phyloP scores from a whole-genome alignment of 2,888 invertebrate species.

The Oasisia sp. region DNA sequence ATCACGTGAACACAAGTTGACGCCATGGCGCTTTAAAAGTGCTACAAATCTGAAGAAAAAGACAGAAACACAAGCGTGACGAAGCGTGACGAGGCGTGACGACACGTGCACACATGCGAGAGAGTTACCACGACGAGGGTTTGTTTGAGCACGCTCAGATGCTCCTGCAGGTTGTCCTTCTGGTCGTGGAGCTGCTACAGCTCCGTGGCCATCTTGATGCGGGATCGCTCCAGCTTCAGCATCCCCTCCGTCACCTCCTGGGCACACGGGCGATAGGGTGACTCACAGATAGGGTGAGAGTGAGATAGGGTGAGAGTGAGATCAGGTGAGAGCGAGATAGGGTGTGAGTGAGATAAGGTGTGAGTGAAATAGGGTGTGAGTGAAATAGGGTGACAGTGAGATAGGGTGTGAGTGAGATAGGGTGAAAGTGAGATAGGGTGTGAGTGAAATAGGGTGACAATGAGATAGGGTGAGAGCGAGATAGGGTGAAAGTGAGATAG shows the following conservation, averaged over 20 bases:
- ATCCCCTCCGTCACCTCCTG: constrained; percentile 39
- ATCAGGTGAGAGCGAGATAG: constrained; percentile 9
- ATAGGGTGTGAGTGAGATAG: too few species aligned
- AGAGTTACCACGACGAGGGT: constrained; percentile 31
- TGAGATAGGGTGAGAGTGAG: neutral
- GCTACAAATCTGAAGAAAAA: neutral
- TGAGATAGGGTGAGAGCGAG: too few species aligned
- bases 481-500: too few species aligned
- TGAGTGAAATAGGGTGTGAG: neutral
- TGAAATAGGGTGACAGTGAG: neutral
- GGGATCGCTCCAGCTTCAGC: constrained; percentile 34
- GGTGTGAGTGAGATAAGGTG: constrained; percentile 7
- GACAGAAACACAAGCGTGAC: constrained; percentile 18
- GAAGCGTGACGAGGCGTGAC: constrained; percentile 12
- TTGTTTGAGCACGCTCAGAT: constrained; percentile 35
- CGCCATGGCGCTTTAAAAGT: too few species aligned
- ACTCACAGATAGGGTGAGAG: neutral
- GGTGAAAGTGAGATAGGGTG: too few species aligned
- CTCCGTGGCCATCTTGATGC: constrained; percentile 33
- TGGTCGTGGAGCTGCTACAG: constrained; percentile 39
- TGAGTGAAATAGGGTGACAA: too few species aligned
- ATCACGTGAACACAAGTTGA: too few species aligned
- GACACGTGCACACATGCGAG: neutral
- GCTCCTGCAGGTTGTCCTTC: constrained; percentile 35
- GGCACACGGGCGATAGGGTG: neutral